A percentile compares a stretch with the other conserved stretches of the same genome.
phyloP scores from a whole-genome alignment of 2,888 invertebrate genomes.

The Punctoribates punctum region DNA sequence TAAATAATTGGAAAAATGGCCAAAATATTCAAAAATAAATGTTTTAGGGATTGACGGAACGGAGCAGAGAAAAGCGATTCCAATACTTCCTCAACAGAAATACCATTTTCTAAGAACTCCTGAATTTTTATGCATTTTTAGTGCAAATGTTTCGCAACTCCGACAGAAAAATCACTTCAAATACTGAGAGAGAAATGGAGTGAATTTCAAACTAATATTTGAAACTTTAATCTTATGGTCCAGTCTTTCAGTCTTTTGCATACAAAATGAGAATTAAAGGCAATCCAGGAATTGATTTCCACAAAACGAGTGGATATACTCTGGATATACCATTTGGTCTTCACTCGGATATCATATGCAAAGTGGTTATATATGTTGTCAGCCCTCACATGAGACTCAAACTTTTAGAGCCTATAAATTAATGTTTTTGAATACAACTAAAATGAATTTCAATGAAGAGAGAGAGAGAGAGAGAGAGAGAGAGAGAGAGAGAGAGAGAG shows the following conservation, averaged over 20 bases:
- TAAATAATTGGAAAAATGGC: no score
- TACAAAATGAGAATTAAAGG: not conserved
- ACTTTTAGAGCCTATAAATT: not conserved
- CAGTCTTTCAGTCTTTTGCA: not conserved
- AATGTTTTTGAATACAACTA: not conserved
- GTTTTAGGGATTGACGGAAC: no score
- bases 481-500: not conserved
- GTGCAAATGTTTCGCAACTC: not conserved
- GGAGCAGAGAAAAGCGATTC: no score
- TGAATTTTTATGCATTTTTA: constrained; percentile 1
- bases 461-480: not conserved
- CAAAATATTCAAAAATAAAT: no score
- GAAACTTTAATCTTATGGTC: constrained; percentile 5
- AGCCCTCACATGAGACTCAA: not conserved
- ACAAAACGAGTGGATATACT: no score
- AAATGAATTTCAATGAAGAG: not conserved
- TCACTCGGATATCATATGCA: no score
- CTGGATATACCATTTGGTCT: no score
- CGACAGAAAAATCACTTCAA: no score
- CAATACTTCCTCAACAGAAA: no score
- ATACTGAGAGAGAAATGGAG: not conserved
- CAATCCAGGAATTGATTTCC: not conserved
- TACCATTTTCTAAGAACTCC: not conserved
- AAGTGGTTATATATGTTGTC: no score
- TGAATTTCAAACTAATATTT: no score